Evolutionary conservation across 2,888 invertebrate species (phyloP).

Genomic region (Itoplectis maculator): DNA sequence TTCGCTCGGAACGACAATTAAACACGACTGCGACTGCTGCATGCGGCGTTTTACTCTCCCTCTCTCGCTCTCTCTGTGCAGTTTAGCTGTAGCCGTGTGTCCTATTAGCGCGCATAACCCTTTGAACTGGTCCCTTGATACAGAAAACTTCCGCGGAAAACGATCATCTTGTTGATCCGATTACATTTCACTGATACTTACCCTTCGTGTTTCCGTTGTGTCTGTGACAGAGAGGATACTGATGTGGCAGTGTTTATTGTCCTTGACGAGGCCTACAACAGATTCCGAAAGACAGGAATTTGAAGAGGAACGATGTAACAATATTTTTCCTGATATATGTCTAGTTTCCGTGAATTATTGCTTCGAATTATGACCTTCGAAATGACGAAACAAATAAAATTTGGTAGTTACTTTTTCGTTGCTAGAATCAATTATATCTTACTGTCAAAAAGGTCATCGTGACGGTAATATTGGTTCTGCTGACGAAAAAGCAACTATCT

Average conservation of each 20-base stretch:
- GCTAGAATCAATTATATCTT: too few relatives aligned
- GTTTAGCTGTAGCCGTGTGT: slow-evolving; percentile 5
- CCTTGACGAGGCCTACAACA: neutral
- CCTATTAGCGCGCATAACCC: slow-evolving; percentile 40
- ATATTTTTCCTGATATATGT: too few relatives aligned
- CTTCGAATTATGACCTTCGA: too few relatives aligned
- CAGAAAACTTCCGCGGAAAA: slow-evolving; percentile 31
- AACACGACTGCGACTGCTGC: slow-evolving; percentile 16
- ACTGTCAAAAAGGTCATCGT: too few relatives aligned
- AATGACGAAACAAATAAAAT: too few relatives aligned
- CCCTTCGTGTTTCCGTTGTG: neutral
- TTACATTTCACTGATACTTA: slow-evolving; percentile 20
- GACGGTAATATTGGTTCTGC: too few relatives aligned
- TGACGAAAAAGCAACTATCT: too few relatives aligned
- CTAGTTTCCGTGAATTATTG: too few relatives aligned
- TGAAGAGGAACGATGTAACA: too few relatives aligned
- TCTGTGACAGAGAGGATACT: neutral
- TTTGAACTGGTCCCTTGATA: slow-evolving; percentile 50
- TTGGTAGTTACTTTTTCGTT: too few relatives aligned
- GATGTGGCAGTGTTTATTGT: too few relatives aligned
- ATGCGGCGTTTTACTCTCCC: neutral
- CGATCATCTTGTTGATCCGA: slow-evolving; percentile 39
- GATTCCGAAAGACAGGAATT: neutral
- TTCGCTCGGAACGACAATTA: slow-evolving; percentile 18
- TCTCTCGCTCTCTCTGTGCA: too few relatives aligned